Evolutionary conservation across 2,888 invertebrate species (phyloP).

Genomic region (Agrochola lota): DNA sequence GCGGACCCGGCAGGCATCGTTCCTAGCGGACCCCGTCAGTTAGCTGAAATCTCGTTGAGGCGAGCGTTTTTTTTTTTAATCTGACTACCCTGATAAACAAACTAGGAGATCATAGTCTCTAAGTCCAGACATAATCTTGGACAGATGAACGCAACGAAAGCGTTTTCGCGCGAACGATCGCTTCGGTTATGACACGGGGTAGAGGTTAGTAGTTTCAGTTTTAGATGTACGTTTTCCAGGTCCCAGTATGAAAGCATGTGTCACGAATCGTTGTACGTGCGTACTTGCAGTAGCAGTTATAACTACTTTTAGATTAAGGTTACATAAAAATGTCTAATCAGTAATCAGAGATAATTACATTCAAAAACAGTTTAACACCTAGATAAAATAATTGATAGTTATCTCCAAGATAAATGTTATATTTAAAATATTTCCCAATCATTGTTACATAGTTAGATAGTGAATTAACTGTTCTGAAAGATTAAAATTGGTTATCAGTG

Average conservation of each 20-base stretch:
- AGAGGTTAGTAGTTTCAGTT: not conserved
- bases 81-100: no score
- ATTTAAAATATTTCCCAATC: constrained; percentile 45
- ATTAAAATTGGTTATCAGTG: constrained; percentile 39
- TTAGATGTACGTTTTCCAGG: not conserved
- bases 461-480: constrained; percentile 47
- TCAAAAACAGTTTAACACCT: constrained; percentile 55
- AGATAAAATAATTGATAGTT: constrained; percentile 57
- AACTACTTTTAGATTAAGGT: constrained; percentile 19
- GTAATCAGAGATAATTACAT: constrained; percentile 58
- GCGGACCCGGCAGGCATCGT: no score
- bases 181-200: no score
- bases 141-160: no score
- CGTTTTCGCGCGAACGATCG: no score
- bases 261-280: constrained; percentile 30
- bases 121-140: no score
- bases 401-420: constrained; percentile 52
- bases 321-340: constrained; percentile 50
- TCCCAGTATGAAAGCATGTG: not conserved
- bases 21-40: no score
- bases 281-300: constrained; percentile 27
- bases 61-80: no score
- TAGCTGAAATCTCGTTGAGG: no score
- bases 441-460: constrained; percentile 46
- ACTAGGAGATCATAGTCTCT: no score